Conservation (phyloP, 2,113 vertebrate genomes). For the Parus major region DNA sequence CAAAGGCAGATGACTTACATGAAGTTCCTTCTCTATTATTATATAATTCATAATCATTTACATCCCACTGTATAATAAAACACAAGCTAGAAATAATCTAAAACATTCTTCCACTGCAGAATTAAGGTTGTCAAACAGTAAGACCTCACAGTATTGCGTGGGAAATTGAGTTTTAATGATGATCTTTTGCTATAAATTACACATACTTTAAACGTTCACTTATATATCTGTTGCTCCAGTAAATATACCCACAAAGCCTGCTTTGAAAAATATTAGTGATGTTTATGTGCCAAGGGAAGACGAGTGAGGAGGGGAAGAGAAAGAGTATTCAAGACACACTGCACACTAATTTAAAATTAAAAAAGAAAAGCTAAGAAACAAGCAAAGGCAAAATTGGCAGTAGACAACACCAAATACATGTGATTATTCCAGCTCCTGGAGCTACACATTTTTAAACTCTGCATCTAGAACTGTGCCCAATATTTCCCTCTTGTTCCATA, state of each 20-base stretch:
- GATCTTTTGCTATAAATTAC: background rate
- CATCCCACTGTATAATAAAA: background rate
- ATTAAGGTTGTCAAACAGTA: conserved; percentile 6
- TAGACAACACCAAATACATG: background rate
- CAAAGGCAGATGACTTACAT: conserved; percentile 8
- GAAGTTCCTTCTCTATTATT: background rate
- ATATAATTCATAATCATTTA: conserved; percentile 10
- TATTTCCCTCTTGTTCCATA: background rate
- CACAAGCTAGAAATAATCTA: conserved; percentile 5
- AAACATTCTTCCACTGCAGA: background rate
- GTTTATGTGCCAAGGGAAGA: background rate
- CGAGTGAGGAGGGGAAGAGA: background rate
- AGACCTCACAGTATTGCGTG: background rate
- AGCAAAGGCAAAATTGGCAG: background rate
- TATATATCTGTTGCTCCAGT: background rate
- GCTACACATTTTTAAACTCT: background rate
- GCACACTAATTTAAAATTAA: background rate
- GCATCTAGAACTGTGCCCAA: background rate
- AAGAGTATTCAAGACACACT: background rate
- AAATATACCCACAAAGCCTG: background rate
- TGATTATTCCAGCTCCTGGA: background rate
- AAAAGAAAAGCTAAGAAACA: background rate
- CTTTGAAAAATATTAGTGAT: background rate
- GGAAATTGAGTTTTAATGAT: background rate
- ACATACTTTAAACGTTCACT: background rate